Conservation (phyloP, 2,113 vertebrate species). For the Leiothrix lutea region DNA sequence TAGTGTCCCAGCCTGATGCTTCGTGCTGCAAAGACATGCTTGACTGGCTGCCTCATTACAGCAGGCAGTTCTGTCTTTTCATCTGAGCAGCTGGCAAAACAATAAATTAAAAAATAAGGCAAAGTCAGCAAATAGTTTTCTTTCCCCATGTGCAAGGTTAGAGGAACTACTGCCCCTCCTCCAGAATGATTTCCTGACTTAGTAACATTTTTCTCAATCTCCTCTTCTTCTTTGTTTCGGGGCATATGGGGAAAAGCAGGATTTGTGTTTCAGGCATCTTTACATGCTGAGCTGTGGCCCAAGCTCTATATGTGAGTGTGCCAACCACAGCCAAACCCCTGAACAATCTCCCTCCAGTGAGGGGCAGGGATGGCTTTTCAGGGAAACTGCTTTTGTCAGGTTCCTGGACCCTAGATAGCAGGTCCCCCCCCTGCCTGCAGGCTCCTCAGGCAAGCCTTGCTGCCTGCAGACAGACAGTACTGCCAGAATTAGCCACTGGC, state of each 20-base stretch:
- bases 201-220: slow-evolving; percentile 9
- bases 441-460: rapidly evolving
- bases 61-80: slow-evolving; percentile 35
- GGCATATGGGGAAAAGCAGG: neutral
- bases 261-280: neutral
- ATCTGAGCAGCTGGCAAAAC: slow-evolving; percentile 53
- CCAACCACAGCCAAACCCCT: neutral
- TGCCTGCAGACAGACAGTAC: neutral
- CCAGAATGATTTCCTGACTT: slow-evolving; percentile 28
- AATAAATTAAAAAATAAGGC: slow-evolving; percentile 35
- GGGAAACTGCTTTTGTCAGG: neutral
- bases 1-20: neutral
- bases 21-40: neutral
- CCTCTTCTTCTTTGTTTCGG: neutral
- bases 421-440: neutral
- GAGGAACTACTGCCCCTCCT: slow-evolving; percentile 46
- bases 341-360: neutral
- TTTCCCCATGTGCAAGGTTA: neutral
- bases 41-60: slow-evolving; percentile 5
- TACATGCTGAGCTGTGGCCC: neutral
- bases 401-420: neutral
- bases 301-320: neutral
- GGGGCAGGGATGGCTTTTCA: neutral
- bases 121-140: slow-evolving; percentile 53
- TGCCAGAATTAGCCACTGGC: neutral